Evolutionary conservation across 53 echinoderm and acorn worm species (phyloP), one percentile per base, ranked within the genome.

Genomic region (Zoroaster sp.): DNA sequence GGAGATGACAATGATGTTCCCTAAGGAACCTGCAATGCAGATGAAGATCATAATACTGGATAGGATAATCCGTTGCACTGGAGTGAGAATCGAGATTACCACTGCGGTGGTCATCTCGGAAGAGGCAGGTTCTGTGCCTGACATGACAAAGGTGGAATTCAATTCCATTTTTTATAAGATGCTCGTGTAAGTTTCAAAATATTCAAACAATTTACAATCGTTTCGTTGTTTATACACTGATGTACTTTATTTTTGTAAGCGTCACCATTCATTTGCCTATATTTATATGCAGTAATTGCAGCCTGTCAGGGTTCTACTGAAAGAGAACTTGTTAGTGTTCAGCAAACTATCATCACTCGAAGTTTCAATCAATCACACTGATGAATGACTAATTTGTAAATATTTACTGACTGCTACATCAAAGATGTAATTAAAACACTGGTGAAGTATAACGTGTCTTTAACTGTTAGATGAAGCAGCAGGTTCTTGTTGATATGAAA

Each of bases 1-100:
- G 5, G 35, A 35, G 52, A 91, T 91, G 17, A 91, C 91, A 1
- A 91, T 34, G 30, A 69, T 59, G 71, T 91, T 91, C 39, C 91
- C 91, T 31, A 77, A 32, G 76, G 78, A 37, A 9, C 86, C 91
- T 0, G 67, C 40, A 21, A 88, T 35, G 68, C 67, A 44, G 46
- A 88, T 69, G 40, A 8, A 35, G 70, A 85, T 51, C 85, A 85
- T 85, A 47, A 71, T 71, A 37, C 85, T 51, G 72, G 34, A 34
- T 12, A 85, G 49, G 11, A 85, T 70, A 21, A 51, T 31, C 31
- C 85, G 70, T 41, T 85, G 70, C 35, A 51, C 51, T 35, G 85
- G 85, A 3, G 70, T 71, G 41, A 85, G 85, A 34, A 85, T 85
- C 20, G 85, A 85, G 46, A 28, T 35, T 18, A 47, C 28, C 13